phyloP scores from a whole-genome alignment of 2,888 invertebrate genomes.

The Dicycla oo region DNA sequence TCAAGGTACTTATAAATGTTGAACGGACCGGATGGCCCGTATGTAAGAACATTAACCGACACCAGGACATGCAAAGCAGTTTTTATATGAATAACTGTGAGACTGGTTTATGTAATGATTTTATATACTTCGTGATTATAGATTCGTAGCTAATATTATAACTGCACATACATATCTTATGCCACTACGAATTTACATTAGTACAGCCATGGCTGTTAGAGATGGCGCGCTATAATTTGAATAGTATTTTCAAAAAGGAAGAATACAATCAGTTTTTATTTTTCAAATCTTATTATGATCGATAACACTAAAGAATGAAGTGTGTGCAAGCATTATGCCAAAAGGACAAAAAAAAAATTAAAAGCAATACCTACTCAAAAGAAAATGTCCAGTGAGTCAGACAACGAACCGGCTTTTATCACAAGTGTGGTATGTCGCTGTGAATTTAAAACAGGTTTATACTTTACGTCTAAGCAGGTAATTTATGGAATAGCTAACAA shows the following conservation, averaged over 20 bases:
- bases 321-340: not conserved
- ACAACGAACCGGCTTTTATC: constrained; percentile 59
- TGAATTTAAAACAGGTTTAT: constrained; percentile 56
- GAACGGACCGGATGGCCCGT: constrained; percentile 50
- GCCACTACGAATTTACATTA: constrained; percentile 1
- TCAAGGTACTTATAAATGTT: constrained; percentile 39
- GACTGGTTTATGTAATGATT: constrained; percentile 68
- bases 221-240: not conserved
- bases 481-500: constrained; percentile 49
- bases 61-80: constrained; percentile 70
- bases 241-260: not conserved
- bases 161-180: constrained; percentile 42
- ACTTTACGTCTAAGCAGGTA: constrained; percentile 42
- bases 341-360: constrained; percentile 30
- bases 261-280: not conserved
- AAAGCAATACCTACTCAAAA: constrained; percentile 35
- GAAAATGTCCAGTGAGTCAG: constrained; percentile 53
- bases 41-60: constrained; percentile 63
- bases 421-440: constrained; percentile 44
- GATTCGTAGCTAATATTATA: constrained; percentile 44
- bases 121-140: constrained; percentile 47
- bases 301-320: not conserved
- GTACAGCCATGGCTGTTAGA: constrained; percentile 3
- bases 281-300: not conserved
- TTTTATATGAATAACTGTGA: constrained; percentile 72